These are phyloP conservation scores for Mesoclemmys tuberculata DNA, from an alignment of 2,113 vertebrate species.

Conservation along the genomic window DNA sequence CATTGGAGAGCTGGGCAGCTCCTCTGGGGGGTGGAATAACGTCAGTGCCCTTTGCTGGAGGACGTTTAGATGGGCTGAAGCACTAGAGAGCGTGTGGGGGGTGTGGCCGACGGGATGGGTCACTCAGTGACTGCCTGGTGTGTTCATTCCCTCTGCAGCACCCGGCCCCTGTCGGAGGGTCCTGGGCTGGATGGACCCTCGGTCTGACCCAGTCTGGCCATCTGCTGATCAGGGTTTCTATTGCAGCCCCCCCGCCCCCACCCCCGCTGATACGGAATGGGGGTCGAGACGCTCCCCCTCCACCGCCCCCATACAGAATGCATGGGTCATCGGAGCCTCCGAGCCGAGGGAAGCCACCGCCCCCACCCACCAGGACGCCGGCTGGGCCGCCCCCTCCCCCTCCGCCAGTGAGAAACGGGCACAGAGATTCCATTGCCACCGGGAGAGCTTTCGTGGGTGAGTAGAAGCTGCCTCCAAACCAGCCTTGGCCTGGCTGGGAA, in stretches of 20 bases:
- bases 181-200: no score
- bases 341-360: constrained; percentile 86
- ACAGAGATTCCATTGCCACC: constrained; percentile 83
- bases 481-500: neutral
- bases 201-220: no score
- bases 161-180: no score
- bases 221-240: constrained; percentile 13
- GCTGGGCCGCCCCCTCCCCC: constrained; percentile 90
- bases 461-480: neutral
- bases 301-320: constrained; percentile 87
- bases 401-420: constrained; percentile 91
- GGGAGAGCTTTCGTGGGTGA: constrained; percentile 88
- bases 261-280: constrained; percentile 84
- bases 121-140: neutral
- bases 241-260: constrained; percentile 81
- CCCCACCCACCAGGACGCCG: constrained; percentile 84
- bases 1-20: neutral
- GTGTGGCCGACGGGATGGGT: neutral
- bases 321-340: constrained; percentile 82
- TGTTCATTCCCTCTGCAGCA: neutral
- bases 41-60: neutral
- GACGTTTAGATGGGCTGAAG: neutral
- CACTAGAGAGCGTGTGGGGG: neutral
- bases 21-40: neutral
- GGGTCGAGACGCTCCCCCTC: constrained; percentile 87